Conservation (phyloP, 2,113 vertebrate genomes). For the Amphiprion ocellaris region DNA sequence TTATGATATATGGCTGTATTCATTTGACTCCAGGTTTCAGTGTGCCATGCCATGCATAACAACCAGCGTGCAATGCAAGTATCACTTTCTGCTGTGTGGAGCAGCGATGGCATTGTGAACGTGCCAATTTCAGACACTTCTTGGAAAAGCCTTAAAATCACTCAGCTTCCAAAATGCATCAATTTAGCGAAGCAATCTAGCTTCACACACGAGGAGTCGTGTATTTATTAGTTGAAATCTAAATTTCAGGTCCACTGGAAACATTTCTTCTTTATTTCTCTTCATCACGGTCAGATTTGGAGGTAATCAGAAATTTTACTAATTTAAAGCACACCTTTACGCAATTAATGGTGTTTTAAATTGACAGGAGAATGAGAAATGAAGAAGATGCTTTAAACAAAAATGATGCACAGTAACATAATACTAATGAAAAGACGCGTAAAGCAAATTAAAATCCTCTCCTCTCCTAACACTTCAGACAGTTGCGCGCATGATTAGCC, state of each 20-base stretch:
- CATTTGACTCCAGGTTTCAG: constrained; percentile 63
- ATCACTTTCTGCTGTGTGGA: constrained; percentile 53
- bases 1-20: constrained; percentile 81
- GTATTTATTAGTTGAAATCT: constrained; percentile 15
- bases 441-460: too few relatives aligned
- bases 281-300: constrained; percentile 1
- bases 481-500: neutral
- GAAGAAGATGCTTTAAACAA: constrained; percentile 11
- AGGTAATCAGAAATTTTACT: constrained; percentile 17
- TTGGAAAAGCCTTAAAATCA: constrained; percentile 23
- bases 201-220: constrained; percentile 24
- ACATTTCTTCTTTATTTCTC: constrained; percentile 1
- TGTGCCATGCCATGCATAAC: constrained; percentile 74
- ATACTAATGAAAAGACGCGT: too few relatives aligned
- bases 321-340: neutral
- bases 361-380: neutral
- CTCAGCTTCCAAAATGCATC: constrained; percentile 32
- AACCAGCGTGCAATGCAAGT: constrained; percentile 45
- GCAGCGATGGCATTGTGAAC: constrained; percentile 27
- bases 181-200: constrained; percentile 30
- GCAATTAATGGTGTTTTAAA: neutral
- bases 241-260: constrained; percentile 24
- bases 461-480: neutral
- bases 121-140: constrained; percentile 30
- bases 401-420: neutral